Conservation (phyloP, 2,888 invertebrate genomes). For the Vanessa cardui region DNA sequence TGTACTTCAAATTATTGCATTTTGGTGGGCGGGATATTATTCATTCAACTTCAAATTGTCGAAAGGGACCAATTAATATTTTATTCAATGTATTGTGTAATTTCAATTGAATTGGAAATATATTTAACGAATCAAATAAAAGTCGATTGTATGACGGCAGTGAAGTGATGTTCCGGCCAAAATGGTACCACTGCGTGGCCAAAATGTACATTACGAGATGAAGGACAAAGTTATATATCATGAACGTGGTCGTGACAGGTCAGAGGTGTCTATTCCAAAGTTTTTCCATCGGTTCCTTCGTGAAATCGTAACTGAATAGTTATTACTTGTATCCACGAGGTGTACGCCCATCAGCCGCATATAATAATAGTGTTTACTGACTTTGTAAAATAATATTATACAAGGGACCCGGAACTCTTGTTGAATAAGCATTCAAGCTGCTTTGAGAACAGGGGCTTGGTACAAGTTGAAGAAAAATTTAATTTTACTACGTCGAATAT, state of each 20-base stretch:
- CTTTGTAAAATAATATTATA: constrained; percentile 23
- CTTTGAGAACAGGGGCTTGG: constrained; percentile 42
- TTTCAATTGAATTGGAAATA: too few relatives aligned
- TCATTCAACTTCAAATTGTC: too few relatives aligned
- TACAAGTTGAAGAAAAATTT: constrained; percentile 12
- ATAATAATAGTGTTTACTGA: constrained; percentile 14
- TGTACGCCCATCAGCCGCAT: not conserved
- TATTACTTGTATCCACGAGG: not conserved
- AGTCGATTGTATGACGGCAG: too few relatives aligned
- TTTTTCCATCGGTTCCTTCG: not conserved
- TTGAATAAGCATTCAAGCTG: constrained; percentile 46
- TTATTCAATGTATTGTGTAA: too few relatives aligned
- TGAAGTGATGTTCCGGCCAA: too few relatives aligned
- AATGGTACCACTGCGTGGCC: too few relatives aligned
- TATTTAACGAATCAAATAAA: too few relatives aligned
- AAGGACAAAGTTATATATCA: too few relatives aligned
- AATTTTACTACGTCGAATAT: not conserved
- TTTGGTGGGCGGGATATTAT: too few relatives aligned
- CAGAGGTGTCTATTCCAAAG: not conserved
- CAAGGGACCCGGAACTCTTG: constrained; percentile 47
- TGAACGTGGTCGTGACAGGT: not conserved
- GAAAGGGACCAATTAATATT: too few relatives aligned
- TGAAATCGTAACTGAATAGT: not conserved
- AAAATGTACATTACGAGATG: too few relatives aligned
- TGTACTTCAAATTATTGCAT: too few relatives aligned